Evolutionary conservation across 1,140 invertebrate genomes (phyloP).

Genomic region (Sycobia sp.): DNA sequence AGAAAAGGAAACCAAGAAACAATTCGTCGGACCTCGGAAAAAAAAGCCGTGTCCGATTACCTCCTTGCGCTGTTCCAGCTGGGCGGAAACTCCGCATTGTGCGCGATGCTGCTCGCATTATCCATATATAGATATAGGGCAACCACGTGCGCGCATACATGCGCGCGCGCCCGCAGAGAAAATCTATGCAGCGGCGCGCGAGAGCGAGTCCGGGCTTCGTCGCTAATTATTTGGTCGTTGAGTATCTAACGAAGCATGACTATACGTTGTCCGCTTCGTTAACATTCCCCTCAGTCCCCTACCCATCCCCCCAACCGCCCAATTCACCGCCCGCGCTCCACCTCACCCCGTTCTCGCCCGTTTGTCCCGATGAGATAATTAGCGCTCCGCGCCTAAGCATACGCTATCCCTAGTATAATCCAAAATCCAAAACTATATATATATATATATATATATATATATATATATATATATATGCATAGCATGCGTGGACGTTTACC

Average conservation of each 20-base stretch:
- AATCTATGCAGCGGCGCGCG: slow-evolving; percentile 1
- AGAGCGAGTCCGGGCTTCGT: slow-evolving; percentile 11
- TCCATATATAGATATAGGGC: too few relatives aligned
- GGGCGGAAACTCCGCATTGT: not conserved
- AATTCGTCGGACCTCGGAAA: too few relatives aligned
- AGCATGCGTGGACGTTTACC: too few relatives aligned
- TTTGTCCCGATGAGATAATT: slow-evolving; percentile 22
- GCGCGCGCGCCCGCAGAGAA: not conserved
- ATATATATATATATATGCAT: too few relatives aligned
- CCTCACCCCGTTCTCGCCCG: not conserved
- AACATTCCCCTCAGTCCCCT: slow-evolving; percentile 34
- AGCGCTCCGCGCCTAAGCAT: slow-evolving; percentile 1
- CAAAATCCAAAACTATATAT: too few relatives aligned
- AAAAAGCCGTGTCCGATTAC: too few relatives aligned
- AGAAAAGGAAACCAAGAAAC: too few relatives aligned
- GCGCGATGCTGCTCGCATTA: not conserved
- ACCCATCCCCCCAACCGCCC: not conserved
- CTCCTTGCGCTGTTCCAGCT: too few relatives aligned
- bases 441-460: too few relatives aligned
- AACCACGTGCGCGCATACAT: not conserved
- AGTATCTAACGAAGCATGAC: slow-evolving; percentile 45
- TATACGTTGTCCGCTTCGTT: slow-evolving; percentile 46
- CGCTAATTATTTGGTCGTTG: slow-evolving; percentile 49
- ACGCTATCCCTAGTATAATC: too few relatives aligned
- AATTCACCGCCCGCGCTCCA: too few relatives aligned